Evolutionary conservation across 35 echinoderm and acorn worm genomes (phyloP).

Genomic region (Heliocidaris tuberculata): DNA sequence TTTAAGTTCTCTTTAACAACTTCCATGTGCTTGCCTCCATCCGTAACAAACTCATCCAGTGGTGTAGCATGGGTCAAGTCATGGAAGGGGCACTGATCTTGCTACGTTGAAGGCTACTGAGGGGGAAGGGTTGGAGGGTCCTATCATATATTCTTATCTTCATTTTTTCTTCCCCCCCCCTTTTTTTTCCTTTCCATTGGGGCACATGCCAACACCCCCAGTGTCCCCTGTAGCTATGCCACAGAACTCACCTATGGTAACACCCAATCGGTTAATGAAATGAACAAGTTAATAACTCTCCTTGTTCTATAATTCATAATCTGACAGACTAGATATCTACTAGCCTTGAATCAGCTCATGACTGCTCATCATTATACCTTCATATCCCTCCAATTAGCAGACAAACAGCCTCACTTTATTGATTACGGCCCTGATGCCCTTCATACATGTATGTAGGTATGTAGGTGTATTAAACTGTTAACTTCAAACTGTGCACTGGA

Average conservation of each 20-base stretch:
- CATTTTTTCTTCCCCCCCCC: no score
- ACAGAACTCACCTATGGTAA: background rate
- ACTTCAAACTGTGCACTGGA: background rate
- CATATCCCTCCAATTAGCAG: background rate
- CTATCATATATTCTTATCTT: no score
- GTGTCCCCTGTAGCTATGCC: no score
- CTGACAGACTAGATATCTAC: background rate
- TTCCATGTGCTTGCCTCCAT: background rate
- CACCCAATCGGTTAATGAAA: background rate
- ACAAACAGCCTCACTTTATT: slow-evolving; percentile 17
- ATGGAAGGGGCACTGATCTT: no score
- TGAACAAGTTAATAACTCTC: background rate
- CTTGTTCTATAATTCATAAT: background rate
- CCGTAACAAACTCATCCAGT: background rate
- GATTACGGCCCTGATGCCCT: background rate
- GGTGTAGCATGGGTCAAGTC: no score
- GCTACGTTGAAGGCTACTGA: no score
- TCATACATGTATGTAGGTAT: background rate
- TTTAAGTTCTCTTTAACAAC: background rate
- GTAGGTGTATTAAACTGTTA: background rate
- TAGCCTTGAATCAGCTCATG: slow-evolving; percentile 9
- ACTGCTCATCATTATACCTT: slow-evolving; percentile 3
- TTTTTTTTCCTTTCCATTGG: no score
- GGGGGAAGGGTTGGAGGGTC: no score
- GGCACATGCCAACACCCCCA: no score